Evolutionary conservation across 2,888 invertebrate species (phyloP).

Genomic region (Eristalinus sepulchralis): DNA sequence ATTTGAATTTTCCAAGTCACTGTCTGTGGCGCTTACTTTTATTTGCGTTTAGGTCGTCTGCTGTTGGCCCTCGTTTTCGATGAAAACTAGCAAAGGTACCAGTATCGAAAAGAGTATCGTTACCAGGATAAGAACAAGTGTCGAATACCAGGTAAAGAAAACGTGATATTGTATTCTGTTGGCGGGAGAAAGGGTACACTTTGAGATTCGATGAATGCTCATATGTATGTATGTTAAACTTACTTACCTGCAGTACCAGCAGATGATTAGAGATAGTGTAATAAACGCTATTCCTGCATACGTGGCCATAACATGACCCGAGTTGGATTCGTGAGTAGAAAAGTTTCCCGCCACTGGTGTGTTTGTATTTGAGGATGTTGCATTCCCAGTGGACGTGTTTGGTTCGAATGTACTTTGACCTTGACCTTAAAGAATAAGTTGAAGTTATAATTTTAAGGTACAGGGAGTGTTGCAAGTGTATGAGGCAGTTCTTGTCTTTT

Average conservation of each 20-base stretch:
- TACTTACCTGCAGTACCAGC: slow-evolving; percentile 74
- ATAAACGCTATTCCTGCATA: slow-evolving; percentile 72
- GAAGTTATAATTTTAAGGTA: neutral
- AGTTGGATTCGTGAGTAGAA: slow-evolving; percentile 53
- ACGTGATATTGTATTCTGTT: slow-evolving; percentile 83
- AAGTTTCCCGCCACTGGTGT: slow-evolving; percentile 39
- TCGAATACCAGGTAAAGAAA: slow-evolving; percentile 81
- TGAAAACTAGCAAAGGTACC: slow-evolving; percentile 72
- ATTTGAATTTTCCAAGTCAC: neutral
- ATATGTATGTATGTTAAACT: neutral
- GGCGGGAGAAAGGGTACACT: slow-evolving; percentile 32
- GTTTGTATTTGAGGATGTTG: slow-evolving; percentile 30
- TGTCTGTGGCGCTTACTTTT: neutral
- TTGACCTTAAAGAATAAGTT: slow-evolving; percentile 44
- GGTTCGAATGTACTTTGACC: slow-evolving; percentile 17
- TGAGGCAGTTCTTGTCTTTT: too few species aligned
- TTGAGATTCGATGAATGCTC: neutral
- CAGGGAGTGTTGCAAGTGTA: too few species aligned
- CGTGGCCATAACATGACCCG: slow-evolving; percentile 52
- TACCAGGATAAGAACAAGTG: slow-evolving; percentile 73
- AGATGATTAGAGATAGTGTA: slow-evolving; percentile 70
- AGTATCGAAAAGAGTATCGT: slow-evolving; percentile 73
- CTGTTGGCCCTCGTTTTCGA: slow-evolving; percentile 71
- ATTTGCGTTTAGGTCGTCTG: slow-evolving; percentile 73
- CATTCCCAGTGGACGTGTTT: slow-evolving; percentile 12